phyloP scores from a whole-genome alignment of 2,113 vertebrate species.

The Malaclemys terrapin region DNA sequence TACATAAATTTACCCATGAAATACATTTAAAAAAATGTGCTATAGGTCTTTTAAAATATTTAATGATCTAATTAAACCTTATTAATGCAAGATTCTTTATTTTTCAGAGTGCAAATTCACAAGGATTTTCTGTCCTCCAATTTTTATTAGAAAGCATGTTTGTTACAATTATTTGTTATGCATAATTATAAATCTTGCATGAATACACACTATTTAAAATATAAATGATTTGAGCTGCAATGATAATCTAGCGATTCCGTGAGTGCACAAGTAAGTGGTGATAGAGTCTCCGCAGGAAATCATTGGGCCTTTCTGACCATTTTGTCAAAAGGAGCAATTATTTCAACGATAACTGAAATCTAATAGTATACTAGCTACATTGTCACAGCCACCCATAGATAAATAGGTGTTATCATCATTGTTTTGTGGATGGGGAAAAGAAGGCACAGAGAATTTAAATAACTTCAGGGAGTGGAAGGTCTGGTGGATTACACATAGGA shows the following conservation, averaged over 20 bases:
- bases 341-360: background rate
- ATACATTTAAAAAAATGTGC: conserved; percentile 23
- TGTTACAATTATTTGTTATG: conserved; percentile 33
- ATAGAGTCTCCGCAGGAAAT: background rate
- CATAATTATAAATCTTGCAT: background rate
- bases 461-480: background rate
- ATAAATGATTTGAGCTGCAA: conserved; percentile 45
- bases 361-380: background rate
- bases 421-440: conserved; percentile 16
- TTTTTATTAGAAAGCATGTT: conserved; percentile 30
- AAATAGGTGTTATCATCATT: background rate
- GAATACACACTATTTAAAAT: conserved; percentile 37
- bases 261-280: background rate
- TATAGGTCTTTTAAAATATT: conserved; percentile 54
- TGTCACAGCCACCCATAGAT: background rate
- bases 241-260: conserved; percentile 25
- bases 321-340: background rate
- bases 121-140: conserved; percentile 10
- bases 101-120: conserved; percentile 7
- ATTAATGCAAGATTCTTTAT: conserved; percentile 39
- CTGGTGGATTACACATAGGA: background rate
- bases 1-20: conserved; percentile 15
- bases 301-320: background rate
- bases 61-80: conserved; percentile 52
- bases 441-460: conserved; percentile 12